Conservation (phyloP, 1,140 invertebrate genomes). For the Limonius californicus region DNA sequence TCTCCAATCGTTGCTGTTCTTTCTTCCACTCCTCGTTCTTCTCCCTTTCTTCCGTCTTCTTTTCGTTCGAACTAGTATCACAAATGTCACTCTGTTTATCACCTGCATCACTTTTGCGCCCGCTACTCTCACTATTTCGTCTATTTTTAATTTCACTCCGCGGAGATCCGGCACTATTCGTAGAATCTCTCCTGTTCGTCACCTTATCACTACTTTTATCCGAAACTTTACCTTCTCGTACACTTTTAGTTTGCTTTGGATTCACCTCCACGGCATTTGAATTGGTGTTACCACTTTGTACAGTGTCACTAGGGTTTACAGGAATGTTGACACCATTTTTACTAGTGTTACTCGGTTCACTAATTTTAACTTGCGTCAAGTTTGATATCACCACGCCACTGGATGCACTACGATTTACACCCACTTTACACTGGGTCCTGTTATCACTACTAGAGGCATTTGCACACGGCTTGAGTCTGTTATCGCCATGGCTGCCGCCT, state of each 20-base stretch:
- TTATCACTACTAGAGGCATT: slow-evolving; percentile 24
- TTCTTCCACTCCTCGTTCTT: slow-evolving; percentile 35
- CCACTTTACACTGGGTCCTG: slow-evolving; percentile 46
- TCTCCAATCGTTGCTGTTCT: slow-evolving; percentile 43
- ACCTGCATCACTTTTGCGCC: slow-evolving; percentile 29
- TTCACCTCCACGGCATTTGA: slow-evolving; percentile 1
- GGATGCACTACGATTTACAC: slow-evolving; percentile 43
- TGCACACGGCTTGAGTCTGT: slow-evolving; percentile 44
- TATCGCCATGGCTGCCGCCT: slow-evolving; percentile 37
- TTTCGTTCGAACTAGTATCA: slow-evolving; percentile 39
- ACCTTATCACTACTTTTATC: slow-evolving; percentile 31
- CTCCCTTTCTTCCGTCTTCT: slow-evolving; percentile 48
- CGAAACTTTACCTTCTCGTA: neutral
- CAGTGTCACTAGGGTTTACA: slow-evolving; percentile 18
- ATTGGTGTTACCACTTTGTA: slow-evolving; percentile 15
- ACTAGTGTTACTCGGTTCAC: slow-evolving; percentile 20
- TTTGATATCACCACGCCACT: slow-evolving; percentile 25
- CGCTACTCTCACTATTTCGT: slow-evolving; percentile 45
- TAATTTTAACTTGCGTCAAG: slow-evolving; percentile 27
- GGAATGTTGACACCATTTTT: slow-evolving; percentile 29
- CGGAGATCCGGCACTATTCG: slow-evolving; percentile 30
- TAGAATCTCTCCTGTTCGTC: slow-evolving; percentile 34
- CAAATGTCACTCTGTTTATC: slow-evolving; percentile 29
- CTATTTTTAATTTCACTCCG: slow-evolving; percentile 41
- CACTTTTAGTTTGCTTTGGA: slow-evolving; percentile 10